Conservation (phyloP, 2,113 vertebrate genomes). For the Zosterops japonicus region DNA sequence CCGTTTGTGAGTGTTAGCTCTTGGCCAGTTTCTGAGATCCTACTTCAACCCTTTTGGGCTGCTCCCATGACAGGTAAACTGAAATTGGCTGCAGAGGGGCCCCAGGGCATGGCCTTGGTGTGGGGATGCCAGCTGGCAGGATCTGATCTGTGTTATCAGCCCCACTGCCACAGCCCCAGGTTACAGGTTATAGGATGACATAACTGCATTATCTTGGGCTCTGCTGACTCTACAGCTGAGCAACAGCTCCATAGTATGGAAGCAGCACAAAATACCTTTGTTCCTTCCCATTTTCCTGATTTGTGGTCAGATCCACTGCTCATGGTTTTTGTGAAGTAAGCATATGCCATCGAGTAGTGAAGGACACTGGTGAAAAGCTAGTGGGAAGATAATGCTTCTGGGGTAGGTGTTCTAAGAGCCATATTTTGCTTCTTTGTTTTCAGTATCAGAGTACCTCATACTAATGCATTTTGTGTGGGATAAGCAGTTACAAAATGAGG, state of each 20-base stretch:
- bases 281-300: not conserved
- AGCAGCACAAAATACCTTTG: not conserved
- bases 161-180: not conserved
- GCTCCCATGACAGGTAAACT: not conserved
- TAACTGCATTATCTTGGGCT: not conserved
- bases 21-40: not conserved
- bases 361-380: not conserved
- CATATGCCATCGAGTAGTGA: not conserved
- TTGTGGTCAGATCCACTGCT: not conserved
- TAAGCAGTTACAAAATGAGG: not conserved
- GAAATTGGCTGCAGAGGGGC: not conserved
- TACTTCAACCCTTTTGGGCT: not conserved
- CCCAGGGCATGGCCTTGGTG: not conserved
- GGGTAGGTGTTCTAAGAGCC: not conserved
- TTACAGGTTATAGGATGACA: not conserved
- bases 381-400: not conserved
- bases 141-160: not conserved
- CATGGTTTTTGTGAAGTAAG: not conserved
- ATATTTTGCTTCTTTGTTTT: not conserved
- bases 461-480: not conserved
- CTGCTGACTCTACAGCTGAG: not conserved
- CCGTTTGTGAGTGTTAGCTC: not conserved
- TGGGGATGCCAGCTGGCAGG: not conserved
- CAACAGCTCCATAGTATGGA: not conserved
- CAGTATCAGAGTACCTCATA: not conserved